These are phyloP conservation scores for Erebia ligea DNA, from an alignment of 2,888 invertebrate species.

Conservation along the genomic window DNA sequence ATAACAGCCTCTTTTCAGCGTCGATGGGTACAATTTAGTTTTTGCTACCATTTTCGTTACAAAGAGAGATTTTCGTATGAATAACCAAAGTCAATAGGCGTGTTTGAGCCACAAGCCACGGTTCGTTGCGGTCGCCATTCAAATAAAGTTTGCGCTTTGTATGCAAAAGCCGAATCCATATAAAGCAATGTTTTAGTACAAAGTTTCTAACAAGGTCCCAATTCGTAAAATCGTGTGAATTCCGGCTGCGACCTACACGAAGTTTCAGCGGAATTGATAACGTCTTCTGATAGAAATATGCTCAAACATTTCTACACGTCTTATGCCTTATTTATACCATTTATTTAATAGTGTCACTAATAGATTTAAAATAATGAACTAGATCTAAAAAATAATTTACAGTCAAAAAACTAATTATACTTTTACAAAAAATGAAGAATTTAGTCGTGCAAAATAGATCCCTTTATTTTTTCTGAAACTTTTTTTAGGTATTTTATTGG, in stretches of 20 bases:
- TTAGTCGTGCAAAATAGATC: too few relatives aligned
- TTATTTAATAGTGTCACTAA: too few relatives aligned
- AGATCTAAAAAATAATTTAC: too few relatives aligned
- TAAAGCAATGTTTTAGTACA: slow-evolving; percentile 36
- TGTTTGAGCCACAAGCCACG: slow-evolving; percentile 45
- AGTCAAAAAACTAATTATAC: too few relatives aligned
- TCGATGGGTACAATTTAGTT: not conserved
- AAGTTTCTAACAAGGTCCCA: slow-evolving; percentile 42
- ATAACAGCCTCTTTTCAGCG: not conserved
- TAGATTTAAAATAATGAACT: too few relatives aligned
- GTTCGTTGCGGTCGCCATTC: slow-evolving; percentile 63
- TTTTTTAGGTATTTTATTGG: too few relatives aligned
- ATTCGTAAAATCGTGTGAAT: slow-evolving; percentile 39
- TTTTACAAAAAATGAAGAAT: too few relatives aligned
- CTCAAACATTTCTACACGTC: too few relatives aligned
- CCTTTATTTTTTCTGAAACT: too few relatives aligned
- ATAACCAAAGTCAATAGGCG: slow-evolving; percentile 32
- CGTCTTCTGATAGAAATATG: not conserved
- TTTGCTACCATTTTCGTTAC: slow-evolving; percentile 17
- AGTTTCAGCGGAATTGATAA: slow-evolving; percentile 37
- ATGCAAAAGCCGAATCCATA: slow-evolving; percentile 34
- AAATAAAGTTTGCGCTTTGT: slow-evolving; percentile 65
- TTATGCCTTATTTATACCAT: too few relatives aligned
- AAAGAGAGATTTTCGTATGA: slow-evolving; percentile 24
- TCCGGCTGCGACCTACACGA: slow-evolving; percentile 38